Percentiles rank a stretch among this genome's conserved stretches.
phyloP scores from a whole-genome alignment of 2,797 vertebrate genomes.

The Gouania willdenowi region DNA sequence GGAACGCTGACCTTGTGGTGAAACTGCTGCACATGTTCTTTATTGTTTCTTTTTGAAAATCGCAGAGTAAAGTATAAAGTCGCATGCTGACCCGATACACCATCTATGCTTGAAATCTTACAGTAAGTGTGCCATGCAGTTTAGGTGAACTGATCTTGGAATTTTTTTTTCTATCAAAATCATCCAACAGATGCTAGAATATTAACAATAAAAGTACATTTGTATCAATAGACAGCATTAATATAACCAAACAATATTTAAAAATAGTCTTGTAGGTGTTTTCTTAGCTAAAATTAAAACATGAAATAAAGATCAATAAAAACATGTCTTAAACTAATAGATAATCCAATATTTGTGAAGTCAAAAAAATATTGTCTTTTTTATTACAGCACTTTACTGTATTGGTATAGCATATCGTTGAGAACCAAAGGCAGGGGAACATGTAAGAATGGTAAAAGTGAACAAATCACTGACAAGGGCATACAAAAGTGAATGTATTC shows the following conservation, averaged over 20 bases:
- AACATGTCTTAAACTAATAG: too few relatives aligned
- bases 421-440: background rate
- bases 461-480: constrained; percentile 2
- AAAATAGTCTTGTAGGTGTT: too few relatives aligned
- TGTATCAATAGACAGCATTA: too few relatives aligned
- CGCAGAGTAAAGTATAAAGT: constrained; percentile 16
- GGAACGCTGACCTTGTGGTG: constrained; percentile 23
- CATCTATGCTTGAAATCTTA: background rate
- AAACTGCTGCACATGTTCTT: constrained; percentile 11
- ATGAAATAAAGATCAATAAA: too few relatives aligned
- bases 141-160: background rate
- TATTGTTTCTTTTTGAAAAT: constrained; percentile 27
- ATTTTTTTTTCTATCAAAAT: too few relatives aligned
- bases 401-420: background rate
- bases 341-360: too few relatives aligned
- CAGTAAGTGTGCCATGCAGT: background rate
- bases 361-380: too few relatives aligned
- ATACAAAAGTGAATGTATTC: constrained; percentile 7
- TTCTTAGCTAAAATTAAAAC: too few relatives aligned
- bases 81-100: constrained; percentile 7
- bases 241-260: too few relatives aligned
- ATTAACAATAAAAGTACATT: too few relatives aligned
- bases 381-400: background rate
- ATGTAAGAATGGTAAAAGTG: too few relatives aligned
- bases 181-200: too few relatives aligned